phyloP scores from a whole-genome alignment of 2,113 vertebrate genomes.

The Gymnobelideus leadbeateri region DNA sequence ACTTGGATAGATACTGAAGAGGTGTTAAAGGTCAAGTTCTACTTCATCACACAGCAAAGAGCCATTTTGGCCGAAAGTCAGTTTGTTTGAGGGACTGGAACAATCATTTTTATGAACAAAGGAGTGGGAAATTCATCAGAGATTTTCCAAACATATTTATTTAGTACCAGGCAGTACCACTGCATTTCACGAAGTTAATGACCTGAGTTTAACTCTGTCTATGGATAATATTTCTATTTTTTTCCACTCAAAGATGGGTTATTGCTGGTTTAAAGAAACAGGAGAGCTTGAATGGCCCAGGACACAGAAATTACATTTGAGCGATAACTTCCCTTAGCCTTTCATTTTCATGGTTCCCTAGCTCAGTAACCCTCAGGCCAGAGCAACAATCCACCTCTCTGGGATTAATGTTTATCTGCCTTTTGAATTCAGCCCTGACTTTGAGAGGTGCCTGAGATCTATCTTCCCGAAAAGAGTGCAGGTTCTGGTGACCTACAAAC shows the following conservation, averaged over 20 bases:
- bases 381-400: neutral
- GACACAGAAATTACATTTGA: neutral
- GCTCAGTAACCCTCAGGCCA: neutral
- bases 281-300: neutral
- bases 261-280: neutral
- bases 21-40: neutral
- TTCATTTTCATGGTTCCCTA: conserved; percentile 6
- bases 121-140: neutral
- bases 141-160: conserved; percentile 16
- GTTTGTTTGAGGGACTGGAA: neutral
- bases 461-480: neutral
- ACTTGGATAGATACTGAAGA: neutral
- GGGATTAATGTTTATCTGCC: neutral
- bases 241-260: neutral
- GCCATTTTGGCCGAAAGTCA: neutral
- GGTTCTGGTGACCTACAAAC: neutral
- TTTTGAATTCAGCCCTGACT: neutral
- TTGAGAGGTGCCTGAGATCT: neutral
- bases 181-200: neutral
- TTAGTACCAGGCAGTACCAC: neutral
- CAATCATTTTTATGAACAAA: conserved; percentile 17
- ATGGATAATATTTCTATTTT: neutral
- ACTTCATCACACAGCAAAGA: neutral
- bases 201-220: neutral
- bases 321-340: conserved; percentile 9